Evolutionary conservation across 2,888 invertebrate genomes (phyloP).

Genomic region (Synanthedon myopaeformis): DNA sequence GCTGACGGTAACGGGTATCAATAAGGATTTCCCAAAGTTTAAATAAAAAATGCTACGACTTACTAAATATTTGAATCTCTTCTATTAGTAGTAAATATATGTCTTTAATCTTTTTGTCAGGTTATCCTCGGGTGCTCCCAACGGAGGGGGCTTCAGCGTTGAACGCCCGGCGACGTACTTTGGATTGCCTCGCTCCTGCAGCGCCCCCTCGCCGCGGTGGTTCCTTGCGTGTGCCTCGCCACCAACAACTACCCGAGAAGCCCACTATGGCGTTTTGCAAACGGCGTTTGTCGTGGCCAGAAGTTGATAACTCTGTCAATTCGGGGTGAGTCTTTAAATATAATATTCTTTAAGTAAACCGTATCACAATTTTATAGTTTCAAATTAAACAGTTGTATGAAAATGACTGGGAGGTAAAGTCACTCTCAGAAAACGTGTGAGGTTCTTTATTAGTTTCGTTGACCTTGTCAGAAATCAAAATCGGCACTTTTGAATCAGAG

Average conservation of each 20-base stretch:
- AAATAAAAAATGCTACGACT: too few relatives aligned
- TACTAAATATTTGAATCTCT: too few relatives aligned
- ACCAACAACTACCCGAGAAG: conserved; percentile 72
- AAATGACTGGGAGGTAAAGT: too few relatives aligned
- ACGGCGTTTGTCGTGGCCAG: conserved; percentile 84
- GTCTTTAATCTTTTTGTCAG: conserved; percentile 26
- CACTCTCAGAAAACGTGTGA: too few relatives aligned
- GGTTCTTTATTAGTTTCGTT: too few relatives aligned
- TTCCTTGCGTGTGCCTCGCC: conserved; percentile 70
- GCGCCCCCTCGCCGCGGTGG: conserved; percentile 65
- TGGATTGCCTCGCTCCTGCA: conserved; percentile 73
- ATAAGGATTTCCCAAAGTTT: too few relatives aligned
- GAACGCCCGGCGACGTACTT: conserved; percentile 68
- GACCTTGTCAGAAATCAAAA: too few relatives aligned
- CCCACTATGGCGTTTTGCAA: conserved; percentile 82
- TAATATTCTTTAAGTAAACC: background rate
- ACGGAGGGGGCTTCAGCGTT: conserved; percentile 74
- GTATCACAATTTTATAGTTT: too few relatives aligned
- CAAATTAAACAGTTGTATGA: too few relatives aligned
- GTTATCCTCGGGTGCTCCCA: conserved; percentile 80
- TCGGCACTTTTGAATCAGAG: too few relatives aligned
- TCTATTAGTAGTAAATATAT: background rate
- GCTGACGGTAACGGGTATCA: too few relatives aligned
- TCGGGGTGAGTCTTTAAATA: conserved; percentile 75
- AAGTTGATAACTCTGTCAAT: conserved; percentile 84